Percentiles rank a stretch among this genome's conserved stretches.
Evolutionary conservation across 2,888 invertebrate species (phyloP).

Genomic region (Tinea trinotella): DNA sequence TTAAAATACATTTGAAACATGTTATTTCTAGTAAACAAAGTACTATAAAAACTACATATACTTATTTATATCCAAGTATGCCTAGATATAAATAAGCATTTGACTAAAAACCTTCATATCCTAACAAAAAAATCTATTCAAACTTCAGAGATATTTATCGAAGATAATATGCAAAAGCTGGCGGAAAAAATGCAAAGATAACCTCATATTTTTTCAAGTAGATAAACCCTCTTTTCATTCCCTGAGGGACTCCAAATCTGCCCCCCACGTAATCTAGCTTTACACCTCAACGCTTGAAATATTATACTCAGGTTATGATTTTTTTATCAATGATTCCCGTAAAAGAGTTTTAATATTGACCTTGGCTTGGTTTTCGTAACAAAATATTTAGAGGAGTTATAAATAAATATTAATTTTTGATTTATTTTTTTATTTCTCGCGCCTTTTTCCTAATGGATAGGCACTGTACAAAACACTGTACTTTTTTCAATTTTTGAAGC

Average conservation of each 20-base stretch:
- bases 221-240: slow-evolving; percentile 1
- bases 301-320: background rate
- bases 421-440: no score
- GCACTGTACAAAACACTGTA: no score
- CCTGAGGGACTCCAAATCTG: slow-evolving; percentile 6
- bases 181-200: background rate
- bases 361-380: no score
- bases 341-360: background rate
- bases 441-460: no score
- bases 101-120: background rate
- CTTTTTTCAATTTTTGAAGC: no score
- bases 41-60: no score
- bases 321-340: background rate
- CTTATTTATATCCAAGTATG: no score
- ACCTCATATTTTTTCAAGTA: background rate
- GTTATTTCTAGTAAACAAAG: no score
- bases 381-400: no score
- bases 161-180: background rate
- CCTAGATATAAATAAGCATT: no score
- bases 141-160: background rate
- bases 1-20: no score
- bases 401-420: no score
- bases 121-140: background rate
- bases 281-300: slow-evolving; percentile 6
- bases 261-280: slow-evolving; percentile 6